Evolutionary conservation across 2,888 invertebrate species (phyloP).

Genomic region (Macrophya annulata): DNA sequence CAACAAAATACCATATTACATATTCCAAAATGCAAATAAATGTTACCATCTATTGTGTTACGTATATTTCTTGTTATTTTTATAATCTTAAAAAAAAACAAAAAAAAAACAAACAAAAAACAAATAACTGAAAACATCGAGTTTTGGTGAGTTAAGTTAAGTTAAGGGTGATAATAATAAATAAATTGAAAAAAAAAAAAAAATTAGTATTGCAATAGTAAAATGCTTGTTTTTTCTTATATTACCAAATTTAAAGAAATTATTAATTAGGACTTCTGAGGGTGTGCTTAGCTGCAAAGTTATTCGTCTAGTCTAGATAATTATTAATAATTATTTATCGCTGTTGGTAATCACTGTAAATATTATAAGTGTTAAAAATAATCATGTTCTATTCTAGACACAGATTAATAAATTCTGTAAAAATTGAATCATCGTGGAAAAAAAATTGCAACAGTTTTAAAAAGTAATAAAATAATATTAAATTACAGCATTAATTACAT

Average conservation of each 20-base stretch:
- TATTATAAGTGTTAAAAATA: constrained; percentile 13
- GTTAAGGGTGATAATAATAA: background rate
- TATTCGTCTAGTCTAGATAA: background rate
- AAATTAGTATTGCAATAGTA: background rate
- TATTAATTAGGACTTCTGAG: background rate
- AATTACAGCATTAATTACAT: background rate
- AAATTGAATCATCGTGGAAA: background rate
- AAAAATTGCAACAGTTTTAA: background rate
- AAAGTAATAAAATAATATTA: constrained; percentile 16
- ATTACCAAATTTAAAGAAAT: background rate
- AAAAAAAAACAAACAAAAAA: too few species aligned
- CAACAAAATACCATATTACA: constrained; percentile 56
- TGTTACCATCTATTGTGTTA: constrained; percentile 74
- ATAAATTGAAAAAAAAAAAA: background rate
- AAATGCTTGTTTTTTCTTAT: background rate
- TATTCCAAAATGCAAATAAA: constrained; percentile 72
- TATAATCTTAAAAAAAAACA: background rate
- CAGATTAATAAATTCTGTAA: constrained; percentile 13
- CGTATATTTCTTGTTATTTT: constrained; percentile 39
- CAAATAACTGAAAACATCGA: background rate
- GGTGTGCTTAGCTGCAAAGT: background rate
- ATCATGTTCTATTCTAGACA: constrained; percentile 32
- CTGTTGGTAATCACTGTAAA: constrained; percentile 21
- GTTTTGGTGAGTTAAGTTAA: background rate
- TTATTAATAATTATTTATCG: constrained; percentile 21